Base-by-base conservation (phyloP, 2,797 vertebrate species). In the Netta rufina region DNA sequence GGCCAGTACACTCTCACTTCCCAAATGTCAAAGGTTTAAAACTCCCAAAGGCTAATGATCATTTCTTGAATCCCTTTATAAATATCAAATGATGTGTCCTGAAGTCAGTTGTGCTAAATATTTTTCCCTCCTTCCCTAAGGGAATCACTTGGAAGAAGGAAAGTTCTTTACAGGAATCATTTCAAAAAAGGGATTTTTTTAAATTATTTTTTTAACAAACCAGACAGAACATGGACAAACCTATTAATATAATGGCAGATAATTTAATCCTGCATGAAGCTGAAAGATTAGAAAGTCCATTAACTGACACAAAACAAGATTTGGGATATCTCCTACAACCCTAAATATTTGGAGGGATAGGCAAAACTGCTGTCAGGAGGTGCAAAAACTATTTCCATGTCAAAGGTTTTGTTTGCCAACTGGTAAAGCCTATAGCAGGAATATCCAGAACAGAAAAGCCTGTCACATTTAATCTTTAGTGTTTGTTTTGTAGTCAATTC, bases 1-100 rank as follows among this genome's bases (percentile, higher is more conserved):
- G 17, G 11, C 22, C 32, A 62, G 15, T 69, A 65, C 33, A 58
- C 53, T 60, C 38, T 56, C 73, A 86, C 39, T 90, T 91, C 79
- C 62, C 30, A 91, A 76, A 84, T 79, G 54, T 43, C 45, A 72
- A 65, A 76, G 5, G 36, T 86, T 93, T 87, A 72, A 91, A 89
- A 60, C 12, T 67, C 79, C 25, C 62, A 62, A 89, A 92, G 39
- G 65, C 67, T 87, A 80, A 88, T 6, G 21, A 62, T 33, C 0
- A 69, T 89, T 93, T 92, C 62, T n/a, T 74, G 41, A 74, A 87
- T 75, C 45, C 28, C 19, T 84, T 47, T 74, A 45, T 74, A 94
- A 94, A 91, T 77, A 96, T 43, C 64, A 86, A 53, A 79, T 54
- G 58, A 73, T 62, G 38, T 83, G 84, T 28, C 64, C 51, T 88